A percentile compares a stretch with the other conserved stretches of the same genome.
Conservation (phyloP, 2,888 invertebrate genomes). For the Junonia oenone region DNA sequence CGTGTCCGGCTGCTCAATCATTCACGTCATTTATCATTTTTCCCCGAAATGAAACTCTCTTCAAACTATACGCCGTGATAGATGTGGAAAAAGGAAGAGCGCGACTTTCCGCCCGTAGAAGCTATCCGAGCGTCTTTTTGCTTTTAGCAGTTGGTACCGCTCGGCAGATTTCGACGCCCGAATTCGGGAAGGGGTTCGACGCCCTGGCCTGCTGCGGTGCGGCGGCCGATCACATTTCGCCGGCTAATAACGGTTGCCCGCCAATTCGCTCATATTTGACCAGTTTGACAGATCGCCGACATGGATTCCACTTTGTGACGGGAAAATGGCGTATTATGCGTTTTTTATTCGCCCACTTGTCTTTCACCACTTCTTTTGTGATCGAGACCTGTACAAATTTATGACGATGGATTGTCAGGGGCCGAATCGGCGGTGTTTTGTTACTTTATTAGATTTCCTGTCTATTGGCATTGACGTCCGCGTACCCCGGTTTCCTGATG, state of each 20-base stretch:
- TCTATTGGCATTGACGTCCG: conserved; percentile 38
- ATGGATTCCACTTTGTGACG: conserved; percentile 70
- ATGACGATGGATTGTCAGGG: conserved; percentile 61
- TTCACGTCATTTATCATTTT: conserved; percentile 73
- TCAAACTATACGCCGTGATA: conserved; percentile 66
- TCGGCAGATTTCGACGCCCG: conserved; percentile 44
- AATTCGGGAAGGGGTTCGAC: conserved; percentile 38
- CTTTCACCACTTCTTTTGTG: conserved; percentile 76
- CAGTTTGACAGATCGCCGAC: conserved; percentile 77
- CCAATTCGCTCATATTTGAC: conserved; percentile 66
- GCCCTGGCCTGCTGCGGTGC: conserved; percentile 39
- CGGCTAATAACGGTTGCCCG: conserved; percentile 54
- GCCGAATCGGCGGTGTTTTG: conserved; percentile 56
- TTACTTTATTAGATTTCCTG: conserved; percentile 54
- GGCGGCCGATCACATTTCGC: conserved; percentile 49
- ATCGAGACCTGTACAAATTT: conserved; percentile 59
- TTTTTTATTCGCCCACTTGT: conserved; percentile 71
- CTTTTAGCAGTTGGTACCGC: conserved; percentile 50
- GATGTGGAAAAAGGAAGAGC: conserved; percentile 65
- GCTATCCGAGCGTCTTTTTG: conserved; percentile 71
- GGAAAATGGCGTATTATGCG: conserved; percentile 74
- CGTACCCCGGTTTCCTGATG: conserved; percentile 34
- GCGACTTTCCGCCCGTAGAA: conserved; percentile 52
- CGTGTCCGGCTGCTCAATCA: conserved; percentile 69
- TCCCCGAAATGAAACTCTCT: conserved; percentile 61